Evolutionary conservation across 2,888 invertebrate species (phyloP), one percentile per base, ranked within the genome.

Genomic region (Cheilosia variabilis): DNA sequence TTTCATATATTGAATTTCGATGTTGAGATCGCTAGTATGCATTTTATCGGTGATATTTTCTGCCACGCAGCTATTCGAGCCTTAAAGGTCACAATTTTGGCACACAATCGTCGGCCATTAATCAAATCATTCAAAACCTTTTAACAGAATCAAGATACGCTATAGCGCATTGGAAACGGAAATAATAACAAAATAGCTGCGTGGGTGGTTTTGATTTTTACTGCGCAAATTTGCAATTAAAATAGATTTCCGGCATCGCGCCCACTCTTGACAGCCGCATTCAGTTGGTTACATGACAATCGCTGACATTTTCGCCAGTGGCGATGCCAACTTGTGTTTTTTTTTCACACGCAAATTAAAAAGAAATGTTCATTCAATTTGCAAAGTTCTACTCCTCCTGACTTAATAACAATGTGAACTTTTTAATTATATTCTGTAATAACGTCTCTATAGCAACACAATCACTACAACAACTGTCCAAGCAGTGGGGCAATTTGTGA

Each of bases 191-290:
- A 62, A 37, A 24, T 53, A 45, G 55, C 17, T 34, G 15, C 37
- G 77, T 66, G 52, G 82, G 77, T 41, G 76, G 24, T 24, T 27
- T 57, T 10, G 31, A 17, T 34, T 47, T 65, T 75, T 41, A 45
- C 10, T 62, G 17, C 45, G 47, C 24, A 31, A 73, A 55, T 63
- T 52, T 68, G 62, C 57, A 73, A 73, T 73, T 73, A 55, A 69
- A 63, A 60, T 69, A 27, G 50, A 78, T 73, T 78, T 73, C 82
- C 77, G 58, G 50, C 34, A 45, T 66, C 22, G 17, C 53, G 27
- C 52, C 37, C 37, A 65, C 69, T n/a, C 19, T 81, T 68, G 73
- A 60, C 72, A 80, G 53, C 27, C 31, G 6, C 72, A 60, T 22
- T 41, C 53, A 63, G 57, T 69, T 57, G 57, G 57, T 57, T 69